Conservation (phyloP, 2,888 invertebrate genomes). For the Cyclophora punctaria region DNA sequence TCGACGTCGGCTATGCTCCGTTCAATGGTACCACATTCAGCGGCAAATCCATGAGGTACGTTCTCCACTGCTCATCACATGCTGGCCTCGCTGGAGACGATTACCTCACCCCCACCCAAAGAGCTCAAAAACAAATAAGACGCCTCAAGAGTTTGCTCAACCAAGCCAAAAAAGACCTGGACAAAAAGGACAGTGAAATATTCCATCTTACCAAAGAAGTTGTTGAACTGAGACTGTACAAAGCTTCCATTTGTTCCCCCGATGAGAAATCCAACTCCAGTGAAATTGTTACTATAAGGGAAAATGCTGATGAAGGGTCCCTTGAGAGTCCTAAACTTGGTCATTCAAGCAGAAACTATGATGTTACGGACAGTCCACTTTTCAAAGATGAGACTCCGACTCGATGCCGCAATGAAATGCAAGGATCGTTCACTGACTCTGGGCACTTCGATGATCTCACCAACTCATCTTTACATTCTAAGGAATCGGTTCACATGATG, state of each 20-base stretch:
- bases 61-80: constrained; percentile 89
- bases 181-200: constrained; percentile 88
- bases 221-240: constrained; percentile 85
- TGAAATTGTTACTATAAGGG: constrained; percentile 83
- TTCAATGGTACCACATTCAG: constrained; percentile 83
- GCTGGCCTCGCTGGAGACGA: constrained; percentile 85
- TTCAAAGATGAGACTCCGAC: constrained; percentile 64
- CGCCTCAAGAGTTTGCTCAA: constrained; percentile 82
- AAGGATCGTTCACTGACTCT: constrained; percentile 87
- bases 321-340: constrained; percentile 49
- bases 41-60: constrained; percentile 83
- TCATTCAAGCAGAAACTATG: constrained; percentile 59
- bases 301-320: constrained; percentile 74
- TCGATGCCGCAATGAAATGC: constrained; percentile 77
- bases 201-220: constrained; percentile 84
- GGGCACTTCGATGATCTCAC: constrained; percentile 90
- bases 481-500: constrained; percentile 78
- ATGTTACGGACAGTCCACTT: constrained; percentile 66
- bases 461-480: constrained; percentile 84
- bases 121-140: constrained; percentile 86
- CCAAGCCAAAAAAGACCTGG: constrained; percentile 84
- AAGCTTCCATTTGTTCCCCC: constrained; percentile 85
- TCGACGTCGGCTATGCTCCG: constrained; percentile 88
- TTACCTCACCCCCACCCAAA: constrained; percentile 91
- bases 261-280: constrained; percentile 87